Evolutionary conservation across 2,797 vertebrate species (phyloP).

Genomic region (Squalus acanthias): DNA sequence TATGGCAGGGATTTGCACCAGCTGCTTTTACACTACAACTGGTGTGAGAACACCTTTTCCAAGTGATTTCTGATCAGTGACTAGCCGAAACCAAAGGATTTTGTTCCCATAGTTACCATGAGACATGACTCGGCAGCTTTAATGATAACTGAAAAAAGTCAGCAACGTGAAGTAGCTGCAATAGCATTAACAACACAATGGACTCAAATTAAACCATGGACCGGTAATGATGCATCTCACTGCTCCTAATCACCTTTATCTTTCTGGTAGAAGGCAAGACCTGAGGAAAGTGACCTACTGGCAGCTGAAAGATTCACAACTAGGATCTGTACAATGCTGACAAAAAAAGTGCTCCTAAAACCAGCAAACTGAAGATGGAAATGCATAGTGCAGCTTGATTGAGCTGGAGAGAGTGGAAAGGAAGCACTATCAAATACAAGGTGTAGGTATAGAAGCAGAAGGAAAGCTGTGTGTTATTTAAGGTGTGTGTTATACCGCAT

Average conservation of each 20-base stretch:
- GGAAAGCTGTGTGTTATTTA: background rate
- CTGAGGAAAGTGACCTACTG: background rate
- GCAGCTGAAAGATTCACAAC: background rate
- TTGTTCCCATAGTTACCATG: slow-evolving; percentile 14
- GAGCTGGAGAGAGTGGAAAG: background rate
- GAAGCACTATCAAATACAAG: background rate
- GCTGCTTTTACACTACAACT: background rate
- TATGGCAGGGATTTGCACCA: background rate
- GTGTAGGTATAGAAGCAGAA: background rate
- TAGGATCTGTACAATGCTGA: background rate
- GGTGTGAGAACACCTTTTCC: background rate
- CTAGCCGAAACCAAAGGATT: background rate
- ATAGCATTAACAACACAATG: background rate
- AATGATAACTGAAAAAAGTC: background rate
- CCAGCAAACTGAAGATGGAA: background rate
- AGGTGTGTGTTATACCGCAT: background rate
- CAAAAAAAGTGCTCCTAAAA: background rate
- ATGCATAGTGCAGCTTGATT: background rate
- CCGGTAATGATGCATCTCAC: background rate
- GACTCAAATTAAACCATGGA: background rate
- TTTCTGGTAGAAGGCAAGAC: background rate
- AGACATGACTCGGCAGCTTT: background rate
- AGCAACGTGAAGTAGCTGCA: background rate
- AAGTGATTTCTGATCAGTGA: background rate
- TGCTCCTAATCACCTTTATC: background rate